These are phyloP conservation scores for Xylocampa areola DNA, from an alignment of 2,888 invertebrate species.

Conservation along the genomic window DNA sequence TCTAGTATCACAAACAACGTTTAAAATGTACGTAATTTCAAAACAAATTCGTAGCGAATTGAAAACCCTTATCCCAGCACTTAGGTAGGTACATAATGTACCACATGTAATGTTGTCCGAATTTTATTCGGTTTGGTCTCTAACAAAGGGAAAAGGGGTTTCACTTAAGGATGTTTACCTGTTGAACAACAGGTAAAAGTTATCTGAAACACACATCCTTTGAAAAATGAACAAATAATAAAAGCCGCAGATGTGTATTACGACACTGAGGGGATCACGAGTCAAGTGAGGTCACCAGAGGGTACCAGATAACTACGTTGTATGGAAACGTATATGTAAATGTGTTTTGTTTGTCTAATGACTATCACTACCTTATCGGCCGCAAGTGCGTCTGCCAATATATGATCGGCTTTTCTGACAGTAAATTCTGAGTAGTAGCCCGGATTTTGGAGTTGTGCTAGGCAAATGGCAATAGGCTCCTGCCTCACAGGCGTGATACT, in stretches of 20 bases:
- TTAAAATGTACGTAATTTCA: too few species aligned
- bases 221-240: constrained; percentile 47
- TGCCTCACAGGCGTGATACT: too few species aligned
- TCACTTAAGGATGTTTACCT: constrained; percentile 17
- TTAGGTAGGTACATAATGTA: constrained; percentile 25
- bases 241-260: constrained; percentile 35
- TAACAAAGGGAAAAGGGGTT: constrained; percentile 38
- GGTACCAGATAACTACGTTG: background rate
- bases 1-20: too few species aligned
- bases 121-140: constrained; percentile 19
- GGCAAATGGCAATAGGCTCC: too few species aligned
- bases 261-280: constrained; percentile 15
- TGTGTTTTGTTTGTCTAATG: too few species aligned
- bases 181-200: constrained; percentile 28
- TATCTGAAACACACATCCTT: constrained; percentile 8
- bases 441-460: too few species aligned
- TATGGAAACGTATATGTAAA: too few species aligned
- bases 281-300: constrained; percentile 12
- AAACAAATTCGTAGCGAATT: constrained; percentile 15
- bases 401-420: too few species aligned
- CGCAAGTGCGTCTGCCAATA: too few species aligned
- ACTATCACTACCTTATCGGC: too few species aligned
- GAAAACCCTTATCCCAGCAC: constrained; percentile 26
- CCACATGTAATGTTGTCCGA: constrained; percentile 25
- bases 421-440: too few species aligned